These are phyloP conservation scores for Nicator chloris DNA, from an alignment of 2,113 vertebrate genomes.

Conservation along the genomic window DNA sequence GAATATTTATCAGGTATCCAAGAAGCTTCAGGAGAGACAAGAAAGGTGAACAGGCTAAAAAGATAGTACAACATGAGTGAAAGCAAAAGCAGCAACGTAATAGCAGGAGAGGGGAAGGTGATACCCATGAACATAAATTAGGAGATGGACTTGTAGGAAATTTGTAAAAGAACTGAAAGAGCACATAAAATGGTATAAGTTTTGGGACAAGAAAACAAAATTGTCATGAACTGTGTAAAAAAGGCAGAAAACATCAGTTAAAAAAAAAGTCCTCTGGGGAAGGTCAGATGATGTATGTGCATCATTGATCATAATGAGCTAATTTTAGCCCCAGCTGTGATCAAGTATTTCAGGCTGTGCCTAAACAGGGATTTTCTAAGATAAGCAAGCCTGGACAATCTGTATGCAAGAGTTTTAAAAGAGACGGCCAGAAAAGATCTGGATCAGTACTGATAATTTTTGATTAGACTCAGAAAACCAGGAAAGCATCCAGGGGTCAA, in stretches of 20 bases:
- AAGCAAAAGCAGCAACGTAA: not conserved
- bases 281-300: not conserved
- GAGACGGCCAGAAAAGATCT: not conserved
- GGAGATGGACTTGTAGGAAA: not conserved
- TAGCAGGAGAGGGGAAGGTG: not conserved
- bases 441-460: not conserved
- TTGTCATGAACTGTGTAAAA: not conserved
- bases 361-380: not conserved
- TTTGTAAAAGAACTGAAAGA: not conserved
- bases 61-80: not conserved
- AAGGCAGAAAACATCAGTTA: not conserved
- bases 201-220: not conserved
- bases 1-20: not conserved
- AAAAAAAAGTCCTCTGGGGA: not conserved
- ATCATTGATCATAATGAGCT: not conserved
- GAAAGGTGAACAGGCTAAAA: not conserved
- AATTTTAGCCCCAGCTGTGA: conserved; percentile 27
- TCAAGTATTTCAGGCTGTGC: not conserved
- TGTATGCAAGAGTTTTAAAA: not conserved
- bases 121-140: not conserved
- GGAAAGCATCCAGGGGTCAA: conserved; percentile 25
- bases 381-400: not conserved
- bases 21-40: not conserved
- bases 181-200: not conserved
- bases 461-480: not conserved